Conservation (phyloP, 2,113 vertebrate species). For the Osmerus eperlanus region DNA sequence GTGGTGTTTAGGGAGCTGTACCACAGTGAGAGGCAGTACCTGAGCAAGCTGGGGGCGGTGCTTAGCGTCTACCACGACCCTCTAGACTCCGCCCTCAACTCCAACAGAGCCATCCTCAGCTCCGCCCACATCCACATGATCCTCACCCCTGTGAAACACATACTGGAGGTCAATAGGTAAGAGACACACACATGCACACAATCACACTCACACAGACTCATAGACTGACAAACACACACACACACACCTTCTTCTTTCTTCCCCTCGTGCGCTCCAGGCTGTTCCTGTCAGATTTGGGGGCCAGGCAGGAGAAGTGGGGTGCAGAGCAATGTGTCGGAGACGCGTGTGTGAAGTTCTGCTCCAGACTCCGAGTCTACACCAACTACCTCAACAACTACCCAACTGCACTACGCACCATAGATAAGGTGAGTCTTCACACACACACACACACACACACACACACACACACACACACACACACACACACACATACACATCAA, state of each 20-base stretch:
- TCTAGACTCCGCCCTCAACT: constrained; percentile 74
- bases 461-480: not conserved
- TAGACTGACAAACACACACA: not conserved
- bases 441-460: not conserved
- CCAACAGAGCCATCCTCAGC: constrained; percentile 78
- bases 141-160: constrained; percentile 67
- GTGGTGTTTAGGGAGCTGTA: constrained; percentile 66
- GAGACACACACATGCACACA: not conserved
- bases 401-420: constrained; percentile 72
- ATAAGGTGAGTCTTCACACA: constrained; percentile 70
- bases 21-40: constrained; percentile 70
- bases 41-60: constrained; percentile 64
- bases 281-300: constrained; percentile 66
- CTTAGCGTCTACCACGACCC: constrained; percentile 71
- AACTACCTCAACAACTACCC: constrained; percentile 83
- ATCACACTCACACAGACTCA: not conserved
- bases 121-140: constrained; percentile 66
- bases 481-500: not conserved
- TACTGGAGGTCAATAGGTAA: constrained; percentile 75
- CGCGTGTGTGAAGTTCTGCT: constrained; percentile 71
- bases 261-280: constrained; percentile 41
- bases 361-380: constrained; percentile 67
- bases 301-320: constrained; percentile 72
- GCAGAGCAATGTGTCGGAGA: constrained; percentile 76
- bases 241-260: not conserved